Evolutionary conservation across 2,113 vertebrate species (phyloP).

Genomic region (Diphyllodes magnificus): DNA sequence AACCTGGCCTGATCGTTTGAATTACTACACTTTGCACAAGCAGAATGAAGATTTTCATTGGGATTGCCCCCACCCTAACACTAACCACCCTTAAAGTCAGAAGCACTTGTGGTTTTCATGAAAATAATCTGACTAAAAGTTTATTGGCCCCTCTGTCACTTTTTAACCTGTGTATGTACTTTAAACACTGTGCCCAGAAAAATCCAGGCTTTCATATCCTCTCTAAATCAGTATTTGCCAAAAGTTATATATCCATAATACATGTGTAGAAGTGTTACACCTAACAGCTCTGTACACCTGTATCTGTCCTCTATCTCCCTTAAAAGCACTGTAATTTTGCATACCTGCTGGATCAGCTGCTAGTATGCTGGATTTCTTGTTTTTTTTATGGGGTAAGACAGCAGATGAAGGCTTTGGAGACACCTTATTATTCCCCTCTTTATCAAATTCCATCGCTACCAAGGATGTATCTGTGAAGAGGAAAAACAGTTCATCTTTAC

Average conservation of each 20-base stretch:
- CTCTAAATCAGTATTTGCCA: not conserved
- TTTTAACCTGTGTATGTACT: not conserved
- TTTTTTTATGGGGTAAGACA: slow-evolving; percentile 48
- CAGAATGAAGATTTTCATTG: not conserved
- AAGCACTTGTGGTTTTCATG: not conserved
- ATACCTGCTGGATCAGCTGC: slow-evolving; percentile 53
- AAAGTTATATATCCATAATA: not conserved
- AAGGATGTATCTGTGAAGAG: slow-evolving; percentile 38
- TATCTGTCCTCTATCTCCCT: not conserved
- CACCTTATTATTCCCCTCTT: slow-evolving; percentile 39
- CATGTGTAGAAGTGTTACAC: not conserved
- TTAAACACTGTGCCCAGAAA: not conserved
- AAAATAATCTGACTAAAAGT: not conserved
- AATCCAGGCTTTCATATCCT: not conserved
- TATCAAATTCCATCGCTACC: slow-evolving; percentile 45
- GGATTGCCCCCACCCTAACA: not conserved
- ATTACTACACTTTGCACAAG: not conserved
- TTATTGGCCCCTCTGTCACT: not conserved
- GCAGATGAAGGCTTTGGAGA: slow-evolving; percentile 1
- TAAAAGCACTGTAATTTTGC: not conserved
- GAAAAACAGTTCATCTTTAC: not conserved
- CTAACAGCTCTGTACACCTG: not conserved
- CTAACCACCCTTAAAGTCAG: not conserved
- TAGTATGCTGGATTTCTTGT: slow-evolving; percentile 9
- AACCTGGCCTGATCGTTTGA: not conserved